Percentiles rank a stretch among this genome's conserved stretches.
phyloP scores from a whole-genome alignment of 2,113 vertebrate species.

The Sapayoa aenigma region DNA sequence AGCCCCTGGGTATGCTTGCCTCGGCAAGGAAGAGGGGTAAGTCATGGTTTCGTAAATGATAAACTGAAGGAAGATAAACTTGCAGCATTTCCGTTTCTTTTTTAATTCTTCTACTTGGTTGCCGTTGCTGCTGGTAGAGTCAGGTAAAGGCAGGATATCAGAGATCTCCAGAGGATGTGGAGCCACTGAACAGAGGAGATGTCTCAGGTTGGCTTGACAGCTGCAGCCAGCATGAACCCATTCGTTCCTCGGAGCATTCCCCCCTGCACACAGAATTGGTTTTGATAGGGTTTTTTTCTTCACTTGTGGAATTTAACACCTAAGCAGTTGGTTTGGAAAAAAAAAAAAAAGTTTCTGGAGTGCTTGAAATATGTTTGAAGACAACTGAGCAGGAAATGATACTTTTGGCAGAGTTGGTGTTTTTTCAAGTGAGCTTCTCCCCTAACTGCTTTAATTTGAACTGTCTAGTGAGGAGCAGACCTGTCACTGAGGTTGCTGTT shows the following conservation, averaged over 20 bases:
- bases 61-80: not conserved
- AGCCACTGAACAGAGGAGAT: fast-evolving
- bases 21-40: not conserved
- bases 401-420: not conserved
- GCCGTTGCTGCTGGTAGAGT: not conserved
- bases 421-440: not conserved
- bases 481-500: not conserved
- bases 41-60: not conserved
- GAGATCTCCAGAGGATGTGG: not conserved
- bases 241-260: not conserved
- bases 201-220: not conserved
- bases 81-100: slow-evolving; percentile 25
- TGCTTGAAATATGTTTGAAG: not conserved
- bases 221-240: not conserved
- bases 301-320: not conserved
- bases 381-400: not conserved
- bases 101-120: not conserved
- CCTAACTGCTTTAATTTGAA: not conserved
- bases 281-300: not conserved
- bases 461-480: not conserved
- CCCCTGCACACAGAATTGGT: not conserved
- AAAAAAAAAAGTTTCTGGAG: not conserved
- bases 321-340: not conserved
- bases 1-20: not conserved
- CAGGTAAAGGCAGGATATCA: not conserved